A percentile compares a stretch with the other conserved stretches of the same genome.
Evolutionary conservation across 2,888 invertebrate species (phyloP).

Genomic region (Blastobasis lacticolella): DNA sequence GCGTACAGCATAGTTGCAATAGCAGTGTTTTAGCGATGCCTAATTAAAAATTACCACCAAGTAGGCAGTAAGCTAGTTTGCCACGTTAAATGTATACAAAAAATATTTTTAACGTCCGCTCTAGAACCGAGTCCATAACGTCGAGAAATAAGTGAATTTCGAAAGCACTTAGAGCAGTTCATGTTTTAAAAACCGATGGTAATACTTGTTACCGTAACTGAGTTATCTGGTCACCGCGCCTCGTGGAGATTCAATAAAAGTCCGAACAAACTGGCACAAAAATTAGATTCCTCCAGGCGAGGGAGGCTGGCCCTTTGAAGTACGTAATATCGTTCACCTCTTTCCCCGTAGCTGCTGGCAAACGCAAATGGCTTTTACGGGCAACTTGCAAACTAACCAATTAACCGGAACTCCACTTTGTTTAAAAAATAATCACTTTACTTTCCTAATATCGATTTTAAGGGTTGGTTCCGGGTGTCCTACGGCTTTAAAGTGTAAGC

Average conservation of each 20-base stretch:
- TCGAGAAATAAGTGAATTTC: slow-evolving; percentile 24
- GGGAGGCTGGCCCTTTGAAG: slow-evolving; percentile 50
- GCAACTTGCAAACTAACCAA: background rate
- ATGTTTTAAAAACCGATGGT: slow-evolving; percentile 46
- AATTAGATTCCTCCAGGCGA: slow-evolving; percentile 49
- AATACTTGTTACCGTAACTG: slow-evolving; percentile 28
- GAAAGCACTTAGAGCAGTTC: slow-evolving; percentile 31
- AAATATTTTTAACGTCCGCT: no score
- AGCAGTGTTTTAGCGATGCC: no score
- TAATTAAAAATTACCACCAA: no score
- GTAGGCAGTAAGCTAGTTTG: no score
- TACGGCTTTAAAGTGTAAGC: no score
- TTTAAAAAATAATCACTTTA: background rate
- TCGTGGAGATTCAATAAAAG: slow-evolving; percentile 32
- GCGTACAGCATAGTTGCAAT: no score
- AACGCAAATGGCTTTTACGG: slow-evolving; percentile 15
- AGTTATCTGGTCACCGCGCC: slow-evolving; percentile 27
- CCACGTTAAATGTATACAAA: no score
- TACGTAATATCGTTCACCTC: slow-evolving; percentile 44
- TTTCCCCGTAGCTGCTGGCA: slow-evolving; percentile 16
- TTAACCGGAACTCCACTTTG: background rate
- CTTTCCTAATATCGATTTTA: no score
- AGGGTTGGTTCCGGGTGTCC: no score
- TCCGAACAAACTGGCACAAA: slow-evolving; percentile 31
- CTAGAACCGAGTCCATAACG: background rate